Base-by-base conservation (phyloP, 2,888 invertebrate species). In the Clitarchus hookeri region DNA sequence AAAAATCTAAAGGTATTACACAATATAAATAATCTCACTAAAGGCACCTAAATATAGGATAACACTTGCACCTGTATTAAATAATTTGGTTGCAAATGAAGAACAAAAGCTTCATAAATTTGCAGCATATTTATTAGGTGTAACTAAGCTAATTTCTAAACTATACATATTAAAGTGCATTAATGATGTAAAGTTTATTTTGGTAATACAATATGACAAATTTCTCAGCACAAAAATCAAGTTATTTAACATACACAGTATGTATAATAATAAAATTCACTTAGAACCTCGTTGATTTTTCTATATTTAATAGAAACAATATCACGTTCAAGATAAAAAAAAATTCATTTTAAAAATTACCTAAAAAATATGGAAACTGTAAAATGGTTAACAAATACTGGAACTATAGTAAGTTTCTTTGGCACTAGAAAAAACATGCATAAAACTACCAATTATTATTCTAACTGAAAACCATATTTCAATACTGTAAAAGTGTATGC, bases 261-360 rank as follows among this genome's bases (percentile, higher is more conserved):
- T 65, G 65, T n/a, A 65, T 65, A 65, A 65, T n/a, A 65, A 65
- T 65, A 65, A 65, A 65, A 23, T 65, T n/a, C 65, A 65, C n/a
- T 65, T 65, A 65, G n/a, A 65, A 65, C 19, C 19, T n/a, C 16
- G 8, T 19, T 23, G 19, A 65, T 65, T 13, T 65, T 65, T 65
- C n/a, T 65, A n/a, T 23, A 19, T 19, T 16, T 9, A 65, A 65
- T n/a, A 65, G 19, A 65, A 65, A 65, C 8, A 65, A 65, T 65
- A 1, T n/a, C 65, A 65, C 19, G 0, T 65, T 65, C 19, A 16
- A 65, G 8, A 4, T 36, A 1, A 65, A 65, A 16, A 65, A 65
- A 23, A n/a, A n/a, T 65, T n/a, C 65, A 65, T 11, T 65, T 65
- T n/a, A 65, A 12, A 65, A 65, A 65, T 23, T 65, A n/a, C 19